Percentiles rank a stretch among this genome's conserved stretches.
phyloP scores from a whole-genome alignment of 2,113 vertebrate genomes.

The Chinchilla lanigera region DNA sequence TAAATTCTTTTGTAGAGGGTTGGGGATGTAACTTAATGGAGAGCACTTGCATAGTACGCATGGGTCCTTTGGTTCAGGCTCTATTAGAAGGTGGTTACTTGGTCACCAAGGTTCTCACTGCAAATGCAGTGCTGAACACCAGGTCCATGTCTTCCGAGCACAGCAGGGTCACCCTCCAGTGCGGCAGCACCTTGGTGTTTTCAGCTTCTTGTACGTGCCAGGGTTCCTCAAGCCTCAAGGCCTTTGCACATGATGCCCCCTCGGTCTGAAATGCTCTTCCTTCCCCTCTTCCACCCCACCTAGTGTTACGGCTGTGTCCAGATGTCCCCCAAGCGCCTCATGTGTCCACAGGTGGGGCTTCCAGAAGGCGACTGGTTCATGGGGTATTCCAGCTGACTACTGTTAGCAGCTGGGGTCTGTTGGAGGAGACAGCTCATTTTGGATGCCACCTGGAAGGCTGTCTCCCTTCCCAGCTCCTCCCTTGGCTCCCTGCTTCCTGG shows the following conservation, averaged over 20 bases:
- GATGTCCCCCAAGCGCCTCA: background rate
- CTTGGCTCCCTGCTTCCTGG: background rate
- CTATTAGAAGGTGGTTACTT: background rate
- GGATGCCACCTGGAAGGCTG: background rate
- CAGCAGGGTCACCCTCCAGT: background rate
- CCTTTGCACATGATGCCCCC: background rate
- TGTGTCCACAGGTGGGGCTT: background rate
- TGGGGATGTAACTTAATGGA: background rate
- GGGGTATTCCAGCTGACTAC: background rate
- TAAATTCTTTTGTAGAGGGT: background rate
- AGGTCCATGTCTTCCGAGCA: fast-evolving
- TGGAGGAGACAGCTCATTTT: background rate
- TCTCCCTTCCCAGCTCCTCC: background rate
- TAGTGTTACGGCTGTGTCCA: background rate
- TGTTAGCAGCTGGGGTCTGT: background rate
- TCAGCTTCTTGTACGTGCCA: background rate
- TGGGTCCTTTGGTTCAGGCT: background rate
- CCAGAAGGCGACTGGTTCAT: background rate
- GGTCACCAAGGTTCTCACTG: background rate
- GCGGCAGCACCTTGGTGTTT: background rate
- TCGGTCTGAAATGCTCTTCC: background rate
- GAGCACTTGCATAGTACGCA: background rate
- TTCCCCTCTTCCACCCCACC: background rate
- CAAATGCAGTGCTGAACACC: background rate
- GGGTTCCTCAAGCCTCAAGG: background rate